Conservation (phyloP, 2,797 vertebrate species). For the Myiotriccus ornatus region DNA sequence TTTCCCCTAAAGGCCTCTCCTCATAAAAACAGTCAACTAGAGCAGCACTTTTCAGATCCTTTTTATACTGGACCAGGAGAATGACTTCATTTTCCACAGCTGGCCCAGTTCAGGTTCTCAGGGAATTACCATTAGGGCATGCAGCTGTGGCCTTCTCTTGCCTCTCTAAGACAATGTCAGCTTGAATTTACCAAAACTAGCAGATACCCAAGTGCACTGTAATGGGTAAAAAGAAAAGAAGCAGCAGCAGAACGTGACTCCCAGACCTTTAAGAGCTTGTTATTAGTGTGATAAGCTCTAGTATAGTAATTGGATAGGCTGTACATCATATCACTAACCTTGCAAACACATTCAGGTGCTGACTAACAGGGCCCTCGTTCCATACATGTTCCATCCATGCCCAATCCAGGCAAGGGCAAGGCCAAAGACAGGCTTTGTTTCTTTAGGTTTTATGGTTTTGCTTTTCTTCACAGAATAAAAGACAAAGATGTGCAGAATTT, state of each 20-base stretch:
- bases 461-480: conserved; percentile 62
- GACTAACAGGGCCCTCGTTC: background rate
- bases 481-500: conserved; percentile 14
- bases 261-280: background rate
- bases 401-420: conserved; percentile 10
- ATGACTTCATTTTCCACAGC: background rate
- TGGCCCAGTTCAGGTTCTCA: background rate
- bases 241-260: background rate
- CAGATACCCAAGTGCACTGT: background rate
- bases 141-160: background rate
- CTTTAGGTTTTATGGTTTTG: conserved; percentile 14
- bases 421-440: conserved; percentile 29
- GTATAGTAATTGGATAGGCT: background rate
- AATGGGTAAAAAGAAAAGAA: background rate
- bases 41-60: background rate
- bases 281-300: background rate
- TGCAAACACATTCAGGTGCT: conserved; percentile 12
- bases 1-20: background rate
- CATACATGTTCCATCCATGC: background rate
- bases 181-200: background rate
- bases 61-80: background rate
- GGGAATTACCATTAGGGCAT: background rate
- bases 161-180: background rate
- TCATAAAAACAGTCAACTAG: background rate
- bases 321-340: background rate